phyloP scores from a whole-genome alignment of 2,888 invertebrate genomes.

The Eupithecia subfuscata region DNA sequence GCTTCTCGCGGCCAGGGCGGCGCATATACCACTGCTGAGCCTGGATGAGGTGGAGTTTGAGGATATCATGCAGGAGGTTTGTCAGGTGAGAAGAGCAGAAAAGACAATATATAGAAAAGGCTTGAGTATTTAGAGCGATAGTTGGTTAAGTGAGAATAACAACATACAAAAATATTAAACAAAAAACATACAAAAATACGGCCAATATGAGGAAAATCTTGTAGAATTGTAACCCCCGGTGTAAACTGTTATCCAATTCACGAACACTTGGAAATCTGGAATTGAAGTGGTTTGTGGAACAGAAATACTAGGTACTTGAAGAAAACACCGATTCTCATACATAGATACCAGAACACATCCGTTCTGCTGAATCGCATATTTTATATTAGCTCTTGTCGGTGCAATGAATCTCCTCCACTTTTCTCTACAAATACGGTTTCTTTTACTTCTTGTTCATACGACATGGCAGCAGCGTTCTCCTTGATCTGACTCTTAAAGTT shows the following conservation, averaged over 20 bases:
- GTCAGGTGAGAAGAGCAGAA: conserved; percentile 69
- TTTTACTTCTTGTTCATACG: too few species aligned
- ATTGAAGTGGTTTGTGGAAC: too few species aligned
- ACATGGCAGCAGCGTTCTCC: too few species aligned
- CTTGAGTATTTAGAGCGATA: too few species aligned
- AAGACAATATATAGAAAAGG: neutral
- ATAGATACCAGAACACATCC: neutral
- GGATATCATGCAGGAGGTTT: conserved; percentile 83
- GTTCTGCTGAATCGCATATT: too few species aligned
- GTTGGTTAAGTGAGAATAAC: neutral
- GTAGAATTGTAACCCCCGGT: neutral
- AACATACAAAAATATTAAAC: neutral
- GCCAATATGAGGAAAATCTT: neutral
- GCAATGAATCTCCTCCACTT: too few species aligned
- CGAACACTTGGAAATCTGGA: neutral
- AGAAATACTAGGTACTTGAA: too few species aligned
- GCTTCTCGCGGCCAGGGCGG: conserved; percentile 77
- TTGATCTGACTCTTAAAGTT: too few species aligned
- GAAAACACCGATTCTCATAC: neutral
- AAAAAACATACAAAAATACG: neutral
- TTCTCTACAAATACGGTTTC: too few species aligned
- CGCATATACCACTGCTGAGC: conserved; percentile 77
- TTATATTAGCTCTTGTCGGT: too few species aligned
- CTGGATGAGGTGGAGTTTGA: conserved; percentile 83
- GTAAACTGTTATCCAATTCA: neutral